Conservation (phyloP, 2,888 invertebrate genomes). For the Autographa pulchrina region DNA sequence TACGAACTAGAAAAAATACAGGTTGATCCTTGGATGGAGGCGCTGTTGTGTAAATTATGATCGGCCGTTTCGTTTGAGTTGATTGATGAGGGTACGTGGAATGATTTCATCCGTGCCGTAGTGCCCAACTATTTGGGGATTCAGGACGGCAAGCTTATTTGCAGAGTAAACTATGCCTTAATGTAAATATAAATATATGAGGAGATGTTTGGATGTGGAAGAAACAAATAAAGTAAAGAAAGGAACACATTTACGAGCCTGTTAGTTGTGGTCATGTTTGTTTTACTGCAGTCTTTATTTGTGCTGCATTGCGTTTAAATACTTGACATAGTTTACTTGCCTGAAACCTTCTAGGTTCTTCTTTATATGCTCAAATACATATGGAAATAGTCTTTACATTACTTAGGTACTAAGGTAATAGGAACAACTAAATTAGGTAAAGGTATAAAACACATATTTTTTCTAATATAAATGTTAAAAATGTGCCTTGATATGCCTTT, state of each 20-base stretch:
- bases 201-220: not conserved
- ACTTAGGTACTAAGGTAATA: too few species aligned
- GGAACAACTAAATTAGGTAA: too few species aligned
- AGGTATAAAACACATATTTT: too few species aligned
- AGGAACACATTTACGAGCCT: not conserved
- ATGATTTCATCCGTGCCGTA: constrained; percentile 52
- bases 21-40: constrained; percentile 38
- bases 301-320: not conserved
- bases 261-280: not conserved
- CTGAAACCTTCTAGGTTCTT: not conserved
- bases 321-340: not conserved
- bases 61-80: constrained; percentile 48
- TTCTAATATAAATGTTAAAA: too few species aligned
- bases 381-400: too few species aligned
- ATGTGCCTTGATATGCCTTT: too few species aligned
- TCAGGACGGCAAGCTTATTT: constrained; percentile 34
- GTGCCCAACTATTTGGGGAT: constrained; percentile 46
- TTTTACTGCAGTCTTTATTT: not conserved
- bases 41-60: constrained; percentile 56
- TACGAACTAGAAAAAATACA: constrained; percentile 63
- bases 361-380: not conserved
- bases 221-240: not conserved
- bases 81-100: constrained; percentile 60
- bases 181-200: constrained; percentile 37
- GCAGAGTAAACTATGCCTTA: constrained; percentile 38